phyloP scores from a whole-genome alignment of 1,140 invertebrate genomes.

The Zaprionus ornatus region DNA sequence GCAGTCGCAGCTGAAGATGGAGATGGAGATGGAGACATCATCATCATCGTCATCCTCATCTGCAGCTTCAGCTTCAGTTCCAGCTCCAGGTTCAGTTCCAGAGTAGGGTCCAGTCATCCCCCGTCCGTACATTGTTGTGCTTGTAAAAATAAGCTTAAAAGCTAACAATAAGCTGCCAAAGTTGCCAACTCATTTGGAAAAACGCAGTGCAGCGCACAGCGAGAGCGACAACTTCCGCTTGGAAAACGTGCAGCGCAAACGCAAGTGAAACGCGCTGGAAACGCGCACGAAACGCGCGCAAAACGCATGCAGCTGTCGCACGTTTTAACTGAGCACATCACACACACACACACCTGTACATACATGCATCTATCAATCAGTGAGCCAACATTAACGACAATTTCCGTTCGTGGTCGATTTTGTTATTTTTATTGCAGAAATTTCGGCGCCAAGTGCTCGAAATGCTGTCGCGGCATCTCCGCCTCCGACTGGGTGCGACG shows the following conservation, averaged over 20 bases:
- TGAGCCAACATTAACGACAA: constrained; percentile 36
- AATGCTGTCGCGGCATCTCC: constrained; percentile 95
- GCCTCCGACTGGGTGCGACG: constrained; percentile 98
- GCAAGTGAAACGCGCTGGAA: constrained; percentile 29
- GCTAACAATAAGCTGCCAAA: constrained; percentile 79
- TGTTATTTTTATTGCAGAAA: constrained; percentile 89
- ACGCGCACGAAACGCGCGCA: constrained; percentile 21
- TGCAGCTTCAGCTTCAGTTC: constrained; percentile 27
- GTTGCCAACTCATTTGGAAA: constrained; percentile 81
- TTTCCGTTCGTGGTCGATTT: constrained; percentile 41
- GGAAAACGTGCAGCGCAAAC: constrained; percentile 54
- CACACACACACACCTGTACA: not conserved
- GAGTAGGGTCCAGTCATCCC: constrained; percentile 29
- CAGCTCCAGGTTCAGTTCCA: constrained; percentile 15
- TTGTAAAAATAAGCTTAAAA: constrained; percentile 83
- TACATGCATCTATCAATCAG: not conserved
- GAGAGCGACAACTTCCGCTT: constrained; percentile 70
- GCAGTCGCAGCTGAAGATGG: constrained; percentile 7
- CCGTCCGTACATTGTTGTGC: constrained; percentile 68
- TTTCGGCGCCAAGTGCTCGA: constrained; percentile 98
- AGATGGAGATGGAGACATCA: constrained; percentile 44
- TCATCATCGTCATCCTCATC: constrained; percentile 42
- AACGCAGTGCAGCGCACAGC: constrained; percentile 43
- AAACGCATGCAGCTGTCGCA: constrained; percentile 16
- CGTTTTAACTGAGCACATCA: not conserved